Evolutionary conservation across 2,797 vertebrate species (phyloP).

Genomic region (Nyctalus aviator): DNA sequence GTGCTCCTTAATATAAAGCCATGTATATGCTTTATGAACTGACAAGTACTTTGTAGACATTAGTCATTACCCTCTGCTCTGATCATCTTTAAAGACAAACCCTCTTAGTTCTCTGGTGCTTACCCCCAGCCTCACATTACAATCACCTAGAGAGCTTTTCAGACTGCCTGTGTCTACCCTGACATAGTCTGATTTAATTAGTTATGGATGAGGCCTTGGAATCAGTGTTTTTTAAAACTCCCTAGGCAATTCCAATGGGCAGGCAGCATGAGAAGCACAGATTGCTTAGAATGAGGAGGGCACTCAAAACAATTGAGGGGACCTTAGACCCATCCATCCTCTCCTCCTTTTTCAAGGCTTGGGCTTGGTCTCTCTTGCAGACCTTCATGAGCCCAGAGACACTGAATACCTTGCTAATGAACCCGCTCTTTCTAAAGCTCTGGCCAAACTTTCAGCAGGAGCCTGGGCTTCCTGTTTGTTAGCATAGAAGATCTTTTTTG

Average conservation of each 20-base stretch:
- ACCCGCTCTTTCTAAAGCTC: neutral
- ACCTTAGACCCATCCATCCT: neutral
- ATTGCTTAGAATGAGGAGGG: neutral
- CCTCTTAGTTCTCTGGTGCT: neutral
- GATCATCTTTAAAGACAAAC: neutral
- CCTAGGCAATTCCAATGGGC: neutral
- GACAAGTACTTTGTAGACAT: neutral
- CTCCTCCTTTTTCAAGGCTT: neutral
- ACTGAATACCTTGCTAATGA: neutral
- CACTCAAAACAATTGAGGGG: neutral
- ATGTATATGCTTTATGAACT: neutral
- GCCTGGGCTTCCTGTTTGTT: constrained; percentile 60
- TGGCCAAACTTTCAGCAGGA: neutral
- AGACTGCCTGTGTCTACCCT: neutral
- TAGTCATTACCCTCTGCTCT: neutral
- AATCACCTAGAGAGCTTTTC: neutral
- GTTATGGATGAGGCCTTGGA: neutral
- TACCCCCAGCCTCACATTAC: neutral
- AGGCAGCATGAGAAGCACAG: neutral
- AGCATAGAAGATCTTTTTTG: constrained; percentile 32
- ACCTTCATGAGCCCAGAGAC: neutral
- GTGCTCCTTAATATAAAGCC: neutral
- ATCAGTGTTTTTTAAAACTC: neutral
- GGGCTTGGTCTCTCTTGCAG: neutral
- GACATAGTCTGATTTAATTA: neutral